Conservation (phyloP, 2,888 invertebrate species). For the Acleris cristana region DNA sequence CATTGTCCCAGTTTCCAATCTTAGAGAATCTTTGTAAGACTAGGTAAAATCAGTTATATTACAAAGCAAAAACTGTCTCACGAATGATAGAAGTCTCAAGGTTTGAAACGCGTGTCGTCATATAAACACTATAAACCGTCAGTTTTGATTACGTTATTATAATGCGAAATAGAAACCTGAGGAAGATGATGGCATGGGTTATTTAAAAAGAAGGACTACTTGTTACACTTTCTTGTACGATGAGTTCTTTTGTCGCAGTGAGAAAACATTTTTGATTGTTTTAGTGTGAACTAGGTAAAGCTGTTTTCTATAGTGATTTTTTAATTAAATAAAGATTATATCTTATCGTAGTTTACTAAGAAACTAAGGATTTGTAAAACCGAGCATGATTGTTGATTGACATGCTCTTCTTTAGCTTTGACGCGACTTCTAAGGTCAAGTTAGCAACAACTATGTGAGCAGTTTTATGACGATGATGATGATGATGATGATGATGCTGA, state of each 20-base stretch:
- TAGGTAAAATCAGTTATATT: conserved; percentile 4
- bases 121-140: neutral
- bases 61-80: conserved; percentile 9
- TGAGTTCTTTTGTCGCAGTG: conserved; percentile 10
- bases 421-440: no score
- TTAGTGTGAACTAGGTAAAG: conserved; percentile 25
- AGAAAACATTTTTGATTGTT: conserved; percentile 21
- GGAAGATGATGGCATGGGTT: no score
- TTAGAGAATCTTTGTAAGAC: conserved; percentile 13
- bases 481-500: no score
- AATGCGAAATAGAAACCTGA: neutral
- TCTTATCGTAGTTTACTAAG: neutral
- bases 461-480: no score
- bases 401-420: no score
- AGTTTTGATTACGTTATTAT: conserved; percentile 2
- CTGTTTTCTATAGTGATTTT: conserved; percentile 9
- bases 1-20: conserved; percentile 16
- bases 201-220: no score
- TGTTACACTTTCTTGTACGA: no score
- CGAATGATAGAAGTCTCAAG: neutral
- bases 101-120: neutral
- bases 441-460: no score
- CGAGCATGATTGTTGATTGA: no score
- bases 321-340: conserved; percentile 7
- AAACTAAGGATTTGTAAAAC: no score